Conservation (phyloP, 2,797 vertebrate genomes). For the Propithecus deckenii region DNA sequence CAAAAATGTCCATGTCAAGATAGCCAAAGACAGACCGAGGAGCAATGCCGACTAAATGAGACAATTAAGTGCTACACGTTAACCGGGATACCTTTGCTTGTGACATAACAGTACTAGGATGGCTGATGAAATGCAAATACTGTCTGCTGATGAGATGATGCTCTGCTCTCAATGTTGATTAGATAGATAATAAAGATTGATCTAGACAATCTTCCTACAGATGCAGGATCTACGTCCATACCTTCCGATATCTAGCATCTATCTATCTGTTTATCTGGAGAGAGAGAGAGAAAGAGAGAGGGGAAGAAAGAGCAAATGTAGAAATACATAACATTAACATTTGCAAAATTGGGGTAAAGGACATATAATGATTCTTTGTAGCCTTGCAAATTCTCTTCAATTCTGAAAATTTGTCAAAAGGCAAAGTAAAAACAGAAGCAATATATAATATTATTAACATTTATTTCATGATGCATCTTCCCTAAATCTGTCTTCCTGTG, state of each 20-base stretch:
- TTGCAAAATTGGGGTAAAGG: not conserved
- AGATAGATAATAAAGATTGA: not conserved
- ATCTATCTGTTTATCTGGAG: not conserved
- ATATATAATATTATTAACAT: not conserved
- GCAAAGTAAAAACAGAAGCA: not conserved
- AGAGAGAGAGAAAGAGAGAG: not conserved
- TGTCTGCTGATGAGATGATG: not conserved
- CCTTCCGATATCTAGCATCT: not conserved
- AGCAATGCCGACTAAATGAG: not conserved
- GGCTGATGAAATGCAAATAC: not conserved
- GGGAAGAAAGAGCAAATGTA: not conserved
- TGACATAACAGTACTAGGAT: not conserved
- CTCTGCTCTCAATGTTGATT: not conserved
- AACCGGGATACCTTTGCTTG: not conserved
- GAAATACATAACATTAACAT: not conserved
- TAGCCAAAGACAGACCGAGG: not conserved
- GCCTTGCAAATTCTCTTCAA: not conserved
- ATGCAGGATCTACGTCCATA: not conserved
- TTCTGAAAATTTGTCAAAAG: not conserved
- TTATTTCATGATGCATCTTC: not conserved
- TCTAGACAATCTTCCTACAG: too few relatives aligned
- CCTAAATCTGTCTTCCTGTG: not conserved
- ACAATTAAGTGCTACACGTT: not conserved
- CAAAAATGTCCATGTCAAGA: not conserved
- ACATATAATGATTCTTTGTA: not conserved